Evolutionary conservation across 2,888 invertebrate species (phyloP), one percentile per base, ranked within the genome.

Genomic region (Drosophila sordidapex): DNA sequence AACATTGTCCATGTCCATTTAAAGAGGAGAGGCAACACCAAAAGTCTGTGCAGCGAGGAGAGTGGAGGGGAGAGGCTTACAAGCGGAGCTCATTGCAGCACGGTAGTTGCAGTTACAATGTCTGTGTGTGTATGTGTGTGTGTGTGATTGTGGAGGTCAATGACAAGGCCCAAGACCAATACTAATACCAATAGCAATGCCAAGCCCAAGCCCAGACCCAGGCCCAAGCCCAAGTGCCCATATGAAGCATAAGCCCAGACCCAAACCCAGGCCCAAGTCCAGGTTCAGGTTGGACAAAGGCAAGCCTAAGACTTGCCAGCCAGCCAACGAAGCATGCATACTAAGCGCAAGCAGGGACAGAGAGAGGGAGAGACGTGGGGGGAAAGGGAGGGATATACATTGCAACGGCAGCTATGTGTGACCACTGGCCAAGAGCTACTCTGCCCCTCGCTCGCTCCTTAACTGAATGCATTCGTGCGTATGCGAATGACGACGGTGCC

Each of bases 21-120:
- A 25, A 54, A 38, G 51, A 15, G 52, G 13, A 49, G 58, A 31
- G 51, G 49, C 38, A 48, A 48, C n/a, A 66, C 38, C n/a, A 29
- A 67, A 64, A 21, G 13, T 0, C 21, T 13, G 7, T 1, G 46
- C 46, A 7, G 21, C 21, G 15, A 31, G 15, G 7, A 15, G 25
- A 1, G 21, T 27, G 21, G 11, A 5, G 31, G 25, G 46, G 3
- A 11, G 51, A 0, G 1, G n/a, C 21, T 46, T 46, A 15, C 3
- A 46, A 21, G 18, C 18, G 27, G 21, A 7, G 52, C 56, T 36
- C 2, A 51, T 31, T 29, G 38, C 52, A 43, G 54, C 74, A 83
- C 85, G 70, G 67, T 75, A 83, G 87, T 76, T 87, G 86, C 83
- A 85, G 84, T 87, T 87, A 85, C 87, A 81, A 72, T 85, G 57